Evolutionary conservation across 1,140 invertebrate species (phyloP), one percentile per base, ranked within the genome.

Genomic region (Ptiloglossa arizonensis): DNA sequence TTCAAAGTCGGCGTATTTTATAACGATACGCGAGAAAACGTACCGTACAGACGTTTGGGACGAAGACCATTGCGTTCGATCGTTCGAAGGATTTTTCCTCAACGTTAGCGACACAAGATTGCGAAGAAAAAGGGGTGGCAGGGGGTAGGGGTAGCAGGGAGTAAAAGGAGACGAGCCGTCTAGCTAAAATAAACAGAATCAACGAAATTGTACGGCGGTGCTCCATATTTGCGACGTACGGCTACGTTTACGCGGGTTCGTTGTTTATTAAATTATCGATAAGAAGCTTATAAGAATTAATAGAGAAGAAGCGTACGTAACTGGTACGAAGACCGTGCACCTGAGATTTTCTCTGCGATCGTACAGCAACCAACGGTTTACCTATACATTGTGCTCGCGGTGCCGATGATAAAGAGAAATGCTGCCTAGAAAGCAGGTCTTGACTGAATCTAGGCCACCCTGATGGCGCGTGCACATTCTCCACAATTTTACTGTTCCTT

Each of bases 391-490:
- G 83, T 87, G 82, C 85, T 88, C 84, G 81, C 68, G 44, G 54
- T 67, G 76, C 76, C 79, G 87, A 88, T 91, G 90, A 91, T 92
- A 92, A 92, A 92, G 91, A 92, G 91, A 93, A 93, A 92, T 93
- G 91, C 87, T 91, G 90, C 87, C 91, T 92, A 93, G 92, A 93
- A 93, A 93, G 92, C 92, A 92, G 91, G 92, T 92, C 92, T 92
- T 89, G 87, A 75, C 79, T 80, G 87, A 90, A 92, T 92, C 90
- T 92, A 92, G 91, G 91, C 91, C 91, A 92, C 87, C 81, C 87
- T 88, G 88, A 89, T 90, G 89, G 80, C 89, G 87, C 85, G 87
- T 88, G 86, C 87, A 90, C 90, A 89, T 92, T 91, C 90, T 91
- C 89, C 87, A 89, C 87, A 90, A 92, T 92, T 92, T 92, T 91